Conservation (phyloP, 1,140 invertebrate genomes). For the Zophobas atratus region DNA sequence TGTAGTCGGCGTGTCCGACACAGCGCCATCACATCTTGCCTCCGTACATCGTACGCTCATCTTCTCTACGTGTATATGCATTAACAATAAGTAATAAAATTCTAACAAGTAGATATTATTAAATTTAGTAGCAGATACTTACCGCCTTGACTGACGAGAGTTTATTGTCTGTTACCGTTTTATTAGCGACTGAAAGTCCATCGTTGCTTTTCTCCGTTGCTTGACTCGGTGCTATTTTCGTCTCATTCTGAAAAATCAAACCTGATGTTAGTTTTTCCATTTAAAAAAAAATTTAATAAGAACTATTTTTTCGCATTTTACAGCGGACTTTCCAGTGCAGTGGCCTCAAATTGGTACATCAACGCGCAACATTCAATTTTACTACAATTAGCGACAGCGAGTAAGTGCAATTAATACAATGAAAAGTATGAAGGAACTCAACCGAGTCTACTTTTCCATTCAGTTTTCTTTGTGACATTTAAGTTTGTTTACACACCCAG, state of each 20-base stretch:
- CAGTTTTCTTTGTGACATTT: too few species aligned
- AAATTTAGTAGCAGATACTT: conserved; percentile 16
- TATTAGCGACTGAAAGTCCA: background rate
- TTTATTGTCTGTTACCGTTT: conserved; percentile 27
- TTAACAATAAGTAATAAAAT: background rate
- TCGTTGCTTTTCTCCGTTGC: background rate
- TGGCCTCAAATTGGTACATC: too few species aligned
- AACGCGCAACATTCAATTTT: too few species aligned
- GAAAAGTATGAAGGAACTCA: too few species aligned
- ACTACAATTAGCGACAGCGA: too few species aligned
- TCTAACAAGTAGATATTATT: background rate
- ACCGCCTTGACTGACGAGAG: conserved; percentile 29
- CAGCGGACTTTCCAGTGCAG: too few species aligned
- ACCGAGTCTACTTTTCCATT: too few species aligned
- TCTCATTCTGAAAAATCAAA: conserved; percentile 12
- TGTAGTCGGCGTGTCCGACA: background rate
- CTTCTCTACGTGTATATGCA: background rate
- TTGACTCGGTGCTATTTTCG: background rate
- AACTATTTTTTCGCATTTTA: too few species aligned
- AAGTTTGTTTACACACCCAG: too few species aligned
- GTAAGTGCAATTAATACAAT: too few species aligned
- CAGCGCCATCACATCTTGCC: too few species aligned
- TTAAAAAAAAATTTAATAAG: too few species aligned
- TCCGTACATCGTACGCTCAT: background rate
- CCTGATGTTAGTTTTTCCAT: background rate